Evolutionary conservation across 2,888 invertebrate genomes (phyloP).

Genomic region (Macroteleia sp.): DNA sequence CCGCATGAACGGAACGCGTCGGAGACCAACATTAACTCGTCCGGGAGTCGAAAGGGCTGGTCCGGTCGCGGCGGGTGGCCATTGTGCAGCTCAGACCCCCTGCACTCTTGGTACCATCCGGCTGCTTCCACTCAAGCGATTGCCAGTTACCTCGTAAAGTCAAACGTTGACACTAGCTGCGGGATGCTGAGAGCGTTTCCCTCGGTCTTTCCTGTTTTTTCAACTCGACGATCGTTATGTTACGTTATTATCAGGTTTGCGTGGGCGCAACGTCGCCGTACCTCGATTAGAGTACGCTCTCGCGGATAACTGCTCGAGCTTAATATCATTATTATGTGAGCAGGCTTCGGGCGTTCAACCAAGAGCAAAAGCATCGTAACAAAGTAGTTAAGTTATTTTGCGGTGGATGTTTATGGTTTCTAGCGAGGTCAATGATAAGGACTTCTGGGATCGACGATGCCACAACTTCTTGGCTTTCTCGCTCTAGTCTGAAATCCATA

Average conservation of each 20-base stretch:
- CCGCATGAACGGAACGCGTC: constrained; percentile 70
- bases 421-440: constrained; percentile 24
- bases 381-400: constrained; percentile 50
- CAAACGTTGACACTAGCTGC: constrained; percentile 83
- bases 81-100: constrained; percentile 79
- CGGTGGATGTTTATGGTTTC: constrained; percentile 23
- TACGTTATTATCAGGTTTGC: constrained; percentile 73
- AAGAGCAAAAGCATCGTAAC: constrained; percentile 11
- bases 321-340: constrained; percentile 50
- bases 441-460: not conserved
- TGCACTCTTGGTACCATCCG: constrained; percentile 72
- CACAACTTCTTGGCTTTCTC: too few relatives aligned
- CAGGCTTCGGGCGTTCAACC: not conserved
- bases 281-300: constrained; percentile 24
- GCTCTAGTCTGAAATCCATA: too few relatives aligned
- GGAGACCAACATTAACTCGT: constrained; percentile 80
- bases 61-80: constrained; percentile 80
- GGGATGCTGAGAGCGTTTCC: constrained; percentile 69
- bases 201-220: constrained; percentile 8
- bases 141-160: constrained; percentile 82
- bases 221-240: constrained; percentile 29
- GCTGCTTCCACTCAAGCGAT: constrained; percentile 73
- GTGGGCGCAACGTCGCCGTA: constrained; percentile 68
- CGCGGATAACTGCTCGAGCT: constrained; percentile 15
- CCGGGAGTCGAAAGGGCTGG: constrained; percentile 80